Evolutionary conservation across 2,113 vertebrate species (phyloP), one percentile per base, ranked within the genome.

Genomic region (Gymnobelideus leadbeateri): DNA sequence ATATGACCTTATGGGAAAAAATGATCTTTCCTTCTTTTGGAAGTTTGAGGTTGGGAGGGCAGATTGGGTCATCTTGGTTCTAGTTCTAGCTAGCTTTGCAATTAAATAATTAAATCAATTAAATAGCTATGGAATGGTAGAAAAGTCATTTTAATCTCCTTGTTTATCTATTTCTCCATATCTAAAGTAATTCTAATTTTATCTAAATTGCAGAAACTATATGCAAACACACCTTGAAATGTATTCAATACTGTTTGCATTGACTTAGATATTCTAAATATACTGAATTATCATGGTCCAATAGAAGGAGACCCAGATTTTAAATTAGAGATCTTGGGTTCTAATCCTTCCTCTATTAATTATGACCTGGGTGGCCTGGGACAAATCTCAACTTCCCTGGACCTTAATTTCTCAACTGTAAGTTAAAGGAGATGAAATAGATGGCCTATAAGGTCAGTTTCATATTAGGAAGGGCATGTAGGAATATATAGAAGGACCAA

Each of bases 1-100:
- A 25, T 89, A 53, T 6, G 94, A 23, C 49, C 93, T 55, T 91
- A 94, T 89, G 54, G 37, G 92, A 96, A 95, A 61, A 21, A 16
- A 92, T 2, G 47, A 49, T 49, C 47, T 49, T 49, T 49, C 47
- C 47, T 49, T 49, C 47, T 4, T 49, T 49, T 49, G 47, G 47
- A 49, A 49, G 47, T 49, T 49, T 49, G 9, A 14, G 92, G 84
- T 91, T 49, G 49, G 37, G 92, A 93, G 47, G 2, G 47, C 47
- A 49, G 47, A 49, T 49, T 49, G 47, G 47, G 47, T 49, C 46
- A 51, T 95, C 19, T 95, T 84, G 93, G 77, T 92, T 95, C 12
- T 53, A 53, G 84, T 51, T 14, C 90, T 52, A 5, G 47, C 21
- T 89, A 25, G 90, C 31, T 96, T 37, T 89, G 8, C 24, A 50